Evolutionary conservation across 2,888 invertebrate genomes (phyloP).

Genomic region (Caenorhabditis sinica): DNA sequence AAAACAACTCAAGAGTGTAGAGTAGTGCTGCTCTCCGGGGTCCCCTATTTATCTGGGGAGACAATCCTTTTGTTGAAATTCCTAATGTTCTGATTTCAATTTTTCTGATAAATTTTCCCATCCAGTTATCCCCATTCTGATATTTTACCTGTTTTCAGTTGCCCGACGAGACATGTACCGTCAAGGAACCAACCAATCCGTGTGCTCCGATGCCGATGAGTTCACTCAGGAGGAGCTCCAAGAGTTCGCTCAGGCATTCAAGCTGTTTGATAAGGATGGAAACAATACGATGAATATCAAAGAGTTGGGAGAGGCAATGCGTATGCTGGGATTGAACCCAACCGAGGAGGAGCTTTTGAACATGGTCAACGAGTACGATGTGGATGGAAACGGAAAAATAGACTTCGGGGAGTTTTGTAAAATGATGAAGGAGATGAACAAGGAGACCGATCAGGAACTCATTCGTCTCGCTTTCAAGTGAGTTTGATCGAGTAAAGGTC

Average conservation of each 20-base stretch:
- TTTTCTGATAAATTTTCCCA: neutral
- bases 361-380: conserved; percentile 81
- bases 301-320: conserved; percentile 84
- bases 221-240: conserved; percentile 83
- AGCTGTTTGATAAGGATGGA: conserved; percentile 84
- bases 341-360: conserved; percentile 78
- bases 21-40: neutral
- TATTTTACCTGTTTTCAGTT: conserved; percentile 37
- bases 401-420: conserved; percentile 84
- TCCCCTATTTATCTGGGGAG: neutral
- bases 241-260: conserved; percentile 84
- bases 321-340: conserved; percentile 83
- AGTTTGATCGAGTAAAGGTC: conserved; percentile 41
- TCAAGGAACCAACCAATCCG: conserved; percentile 81
- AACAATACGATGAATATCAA: conserved; percentile 84
- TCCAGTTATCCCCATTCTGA: no score
- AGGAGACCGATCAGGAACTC: conserved; percentile 84
- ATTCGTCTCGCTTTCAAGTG: conserved; percentile 83
- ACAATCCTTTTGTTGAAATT: neutral
- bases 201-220: conserved; percentile 80
- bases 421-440: conserved; percentile 84
- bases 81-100: neutral
- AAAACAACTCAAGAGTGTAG: conserved; percentile 54
- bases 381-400: conserved; percentile 84
- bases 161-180: conserved; percentile 80